Conservation (phyloP, 2,113 vertebrate genomes). For the Macaca fascicularis region T2T-MFA8v1.1 NC_088378.1:29710501-29711000, state of each 20-base stretch:
- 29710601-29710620: too few relatives aligned
- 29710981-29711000: neutral
- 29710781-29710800: neutral
- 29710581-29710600: too few relatives aligned
- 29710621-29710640: too few relatives aligned
- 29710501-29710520: too few relatives aligned
- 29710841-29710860: neutral
- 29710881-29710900: neutral
- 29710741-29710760: too few relatives aligned
- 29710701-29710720: too few relatives aligned
- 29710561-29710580: too few relatives aligned
- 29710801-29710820: neutral
- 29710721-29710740: neutral
- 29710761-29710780: neutral
- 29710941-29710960: neutral
- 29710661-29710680: too few relatives aligned
- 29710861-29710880: neutral
- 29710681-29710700: too few relatives aligned
- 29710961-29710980: neutral
- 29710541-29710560: too few relatives aligned
- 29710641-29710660: too few relatives aligned
- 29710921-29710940: neutral
- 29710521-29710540: too few relatives aligned
- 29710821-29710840: neutral
- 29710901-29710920: neutral